These are phyloP conservation scores for Scalopus aquaticus DNA, from an alignment of 2,113 vertebrate genomes.

Conservation along the genomic window DNA sequence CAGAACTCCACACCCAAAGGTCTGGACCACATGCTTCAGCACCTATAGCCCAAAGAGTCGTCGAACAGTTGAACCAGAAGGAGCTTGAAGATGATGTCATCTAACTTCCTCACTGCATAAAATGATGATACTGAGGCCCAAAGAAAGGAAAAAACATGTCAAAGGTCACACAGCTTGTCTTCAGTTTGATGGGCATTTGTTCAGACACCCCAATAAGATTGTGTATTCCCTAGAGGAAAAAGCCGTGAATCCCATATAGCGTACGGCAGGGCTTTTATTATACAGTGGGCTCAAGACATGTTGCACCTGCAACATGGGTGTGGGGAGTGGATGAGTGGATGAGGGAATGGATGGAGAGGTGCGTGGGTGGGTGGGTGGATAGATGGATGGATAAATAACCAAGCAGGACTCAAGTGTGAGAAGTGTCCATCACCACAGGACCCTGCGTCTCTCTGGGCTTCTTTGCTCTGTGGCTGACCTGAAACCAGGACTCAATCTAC, in stretches of 20 bases:
- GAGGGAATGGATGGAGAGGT: accelerated
- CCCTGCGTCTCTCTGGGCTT: not conserved
- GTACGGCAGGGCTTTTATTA: not conserved
- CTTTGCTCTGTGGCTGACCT: not conserved
- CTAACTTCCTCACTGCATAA: not conserved
- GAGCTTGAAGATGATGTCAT: not conserved
- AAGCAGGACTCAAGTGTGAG: not conserved
- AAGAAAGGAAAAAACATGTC: not conserved
- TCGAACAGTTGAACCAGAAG: not conserved
- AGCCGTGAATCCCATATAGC: not conserved
- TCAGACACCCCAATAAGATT: not conserved
- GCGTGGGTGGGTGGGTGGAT: too few species aligned
- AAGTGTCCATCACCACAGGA: not conserved
- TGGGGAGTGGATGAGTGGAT: too few species aligned
- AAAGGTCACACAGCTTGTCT: not conserved
- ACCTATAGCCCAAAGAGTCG: not conserved
- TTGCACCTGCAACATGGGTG: not conserved
- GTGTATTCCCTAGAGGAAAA: not conserved
- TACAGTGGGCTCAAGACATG: not conserved
- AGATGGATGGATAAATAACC: not conserved
- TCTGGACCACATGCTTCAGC: not conserved
- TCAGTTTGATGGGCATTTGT: not conserved
- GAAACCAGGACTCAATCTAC: not conserved
- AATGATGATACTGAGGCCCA: not conserved
- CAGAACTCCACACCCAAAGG: accelerated